Evolutionary conservation across 2,113 vertebrate species (phyloP).

Genomic region (Cepphus grylle): DNA sequence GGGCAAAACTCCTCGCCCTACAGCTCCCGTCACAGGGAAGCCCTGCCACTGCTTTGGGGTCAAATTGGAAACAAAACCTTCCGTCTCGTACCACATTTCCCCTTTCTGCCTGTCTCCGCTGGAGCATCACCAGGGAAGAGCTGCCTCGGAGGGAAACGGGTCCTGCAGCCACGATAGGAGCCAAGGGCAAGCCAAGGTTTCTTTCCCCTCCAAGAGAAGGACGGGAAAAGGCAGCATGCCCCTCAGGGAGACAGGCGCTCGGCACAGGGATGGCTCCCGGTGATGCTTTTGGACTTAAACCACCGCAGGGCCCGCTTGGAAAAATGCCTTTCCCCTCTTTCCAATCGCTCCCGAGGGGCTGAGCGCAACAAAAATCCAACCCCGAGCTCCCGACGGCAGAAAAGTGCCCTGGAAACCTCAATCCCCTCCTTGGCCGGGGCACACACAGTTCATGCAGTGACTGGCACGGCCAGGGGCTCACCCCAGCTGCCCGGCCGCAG

Average conservation of each 20-base stretch:
- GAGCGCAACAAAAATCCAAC: neutral
- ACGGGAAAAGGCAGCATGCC: neutral
- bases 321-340: neutral
- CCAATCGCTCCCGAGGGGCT: neutral
- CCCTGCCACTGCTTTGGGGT: neutral
- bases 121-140: neutral
- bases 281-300: neutral
- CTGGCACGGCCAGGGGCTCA: neutral
- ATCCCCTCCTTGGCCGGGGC: neutral
- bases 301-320: neutral
- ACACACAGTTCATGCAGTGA: accelerated
- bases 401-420: neutral
- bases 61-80: neutral
- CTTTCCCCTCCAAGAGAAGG: neutral
- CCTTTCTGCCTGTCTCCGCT: neutral
- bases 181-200: neutral
- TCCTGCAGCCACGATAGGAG: neutral
- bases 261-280: neutral
- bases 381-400: neutral
- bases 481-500: neutral
- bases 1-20: neutral
- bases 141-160: neutral
- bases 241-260: neutral
- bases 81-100: neutral
- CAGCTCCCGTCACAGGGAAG: neutral